Percentiles rank a stretch among this genome's conserved stretches.
Conservation (phyloP, 2,113 vertebrate species). For the Percopsis transmontana region DNA sequence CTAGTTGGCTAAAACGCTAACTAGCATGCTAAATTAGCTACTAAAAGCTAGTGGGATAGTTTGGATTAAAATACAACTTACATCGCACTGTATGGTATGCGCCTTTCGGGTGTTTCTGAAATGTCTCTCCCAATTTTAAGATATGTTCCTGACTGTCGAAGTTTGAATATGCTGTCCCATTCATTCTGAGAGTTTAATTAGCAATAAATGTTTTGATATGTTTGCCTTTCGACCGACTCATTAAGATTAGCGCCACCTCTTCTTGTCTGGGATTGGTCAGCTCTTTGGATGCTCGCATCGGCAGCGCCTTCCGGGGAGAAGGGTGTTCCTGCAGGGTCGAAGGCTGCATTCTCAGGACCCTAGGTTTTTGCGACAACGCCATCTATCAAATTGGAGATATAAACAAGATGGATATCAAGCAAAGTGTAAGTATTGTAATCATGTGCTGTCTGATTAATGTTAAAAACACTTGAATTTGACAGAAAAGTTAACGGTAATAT, state of each 20-base stretch:
- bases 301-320: no score
- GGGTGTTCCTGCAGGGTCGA: no score
- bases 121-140: conserved; percentile 89
- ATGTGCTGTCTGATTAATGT: no score
- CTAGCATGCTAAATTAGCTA: conserved; percentile 59
- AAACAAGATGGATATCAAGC: no score
- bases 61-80: conserved; percentile 76
- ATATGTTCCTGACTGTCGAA: conserved; percentile 89
- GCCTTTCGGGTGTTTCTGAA: conserved; percentile 90
- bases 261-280: conserved; percentile 56
- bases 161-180: conserved; percentile 80
- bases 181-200: conserved; percentile 80
- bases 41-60: background rate
- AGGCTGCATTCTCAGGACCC: no score
- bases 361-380: no score
- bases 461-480: no score
- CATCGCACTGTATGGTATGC: conserved; percentile 95
- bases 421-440: no score
- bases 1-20: conserved; percentile 50
- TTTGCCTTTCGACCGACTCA: no score
- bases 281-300: no score
- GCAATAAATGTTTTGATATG: conserved; percentile 60
- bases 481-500: no score
- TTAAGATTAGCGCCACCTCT: conserved; percentile 34
- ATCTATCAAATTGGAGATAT: no score